Base-by-base conservation (phyloP, 2,888 invertebrate species). In the Sisyra terminalis region DNA sequence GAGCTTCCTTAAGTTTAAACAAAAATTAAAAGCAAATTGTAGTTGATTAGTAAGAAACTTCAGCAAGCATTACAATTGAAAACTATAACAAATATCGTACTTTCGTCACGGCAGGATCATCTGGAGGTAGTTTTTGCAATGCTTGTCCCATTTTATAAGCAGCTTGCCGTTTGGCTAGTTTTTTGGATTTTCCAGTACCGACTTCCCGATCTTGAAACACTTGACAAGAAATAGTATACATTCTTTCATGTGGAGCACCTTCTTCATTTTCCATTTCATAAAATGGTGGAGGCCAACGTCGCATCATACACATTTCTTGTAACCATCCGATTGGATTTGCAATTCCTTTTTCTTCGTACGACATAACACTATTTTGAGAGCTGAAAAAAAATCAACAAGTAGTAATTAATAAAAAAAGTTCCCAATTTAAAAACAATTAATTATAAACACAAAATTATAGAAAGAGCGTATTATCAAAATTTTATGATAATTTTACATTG, bases 321-420 rank as follows among this genome's bases (percentile, higher is more conserved):
- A 97, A 68, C 70, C 89, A 87, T 13, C 96, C 96, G 47, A 97
- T 93, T 2, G 96, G 96, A 63, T 97, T 92, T 9, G 86, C 86
- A 63, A 83, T 76, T 46, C 84, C 74, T 57, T 85, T 87, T 53
- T 88, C 88, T 50, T 87, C 85, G 52, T 70, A 72, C 0, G 73
- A 69, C 1, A 73, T 66, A 15, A 72, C 72, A 35, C 71, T 70
- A 47, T 69, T 64, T 57, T 51, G 53, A 39, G 56, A 55, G 42
- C 59, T 59, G 50, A 38, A 49, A 50, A 42, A 41, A 48, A 24
- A 24, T 24, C 24, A 24, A 24, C n/a, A n/a, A n/a, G n/a, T n/a
- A n/a, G n/a, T n/a, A n/a, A n/a, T n/a, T n/a, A n/a, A n/a, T n/a
- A n/a, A n/a, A n/a, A n/a, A n/a, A n/a, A n/a, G n/a, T n/a, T n/a